These are phyloP conservation scores for Drosophila vallismaia DNA, from an alignment of 2,888 invertebrate genomes.

Conservation along the genomic window DNA sequence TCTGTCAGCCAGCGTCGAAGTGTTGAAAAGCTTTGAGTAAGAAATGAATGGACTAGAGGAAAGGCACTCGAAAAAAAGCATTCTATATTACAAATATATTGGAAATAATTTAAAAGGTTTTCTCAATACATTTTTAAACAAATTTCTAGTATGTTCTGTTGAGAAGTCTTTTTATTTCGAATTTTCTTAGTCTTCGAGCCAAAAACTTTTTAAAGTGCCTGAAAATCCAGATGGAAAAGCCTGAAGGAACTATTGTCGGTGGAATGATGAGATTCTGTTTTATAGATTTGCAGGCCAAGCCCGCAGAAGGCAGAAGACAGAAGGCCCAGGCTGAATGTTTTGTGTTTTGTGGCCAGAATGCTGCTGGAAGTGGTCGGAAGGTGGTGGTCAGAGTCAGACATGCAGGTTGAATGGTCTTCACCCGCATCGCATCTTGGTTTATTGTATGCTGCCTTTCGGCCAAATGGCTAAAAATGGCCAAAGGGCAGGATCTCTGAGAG, in stretches of 20 bases:
- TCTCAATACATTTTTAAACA: not conserved
- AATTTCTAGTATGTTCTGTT: too few relatives aligned
- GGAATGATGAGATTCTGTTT: conserved; percentile 38
- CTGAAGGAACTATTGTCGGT: conserved; percentile 7
- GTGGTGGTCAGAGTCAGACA: conserved; percentile 25
- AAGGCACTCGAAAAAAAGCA: conserved; percentile 4
- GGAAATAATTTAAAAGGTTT: not conserved
- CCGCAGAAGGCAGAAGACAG: too few relatives aligned
- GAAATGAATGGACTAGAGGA: conserved; percentile 18
- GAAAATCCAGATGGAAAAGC: not conserved
- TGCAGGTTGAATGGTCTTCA: conserved; percentile 28
- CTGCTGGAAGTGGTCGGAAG: conserved; percentile 13
- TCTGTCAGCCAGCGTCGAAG: conserved; percentile 51
- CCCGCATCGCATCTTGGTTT: conserved; percentile 21
- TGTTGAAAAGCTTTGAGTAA: conserved; percentile 38
- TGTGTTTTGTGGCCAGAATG: conserved; percentile 1
- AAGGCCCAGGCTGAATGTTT: not conserved
- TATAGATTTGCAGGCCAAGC: conserved; percentile 25
- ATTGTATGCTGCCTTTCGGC: too few relatives aligned
- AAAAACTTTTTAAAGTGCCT: not conserved
- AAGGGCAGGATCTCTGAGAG: conserved; percentile 2
- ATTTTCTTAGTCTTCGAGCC: too few relatives aligned
- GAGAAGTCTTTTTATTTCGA: too few relatives aligned
- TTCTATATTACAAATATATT: not conserved
- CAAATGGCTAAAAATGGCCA: not conserved